Evolutionary conservation across 2,113 vertebrate species (phyloP).

Genomic region (Cricetomys ansorgei): DNA sequence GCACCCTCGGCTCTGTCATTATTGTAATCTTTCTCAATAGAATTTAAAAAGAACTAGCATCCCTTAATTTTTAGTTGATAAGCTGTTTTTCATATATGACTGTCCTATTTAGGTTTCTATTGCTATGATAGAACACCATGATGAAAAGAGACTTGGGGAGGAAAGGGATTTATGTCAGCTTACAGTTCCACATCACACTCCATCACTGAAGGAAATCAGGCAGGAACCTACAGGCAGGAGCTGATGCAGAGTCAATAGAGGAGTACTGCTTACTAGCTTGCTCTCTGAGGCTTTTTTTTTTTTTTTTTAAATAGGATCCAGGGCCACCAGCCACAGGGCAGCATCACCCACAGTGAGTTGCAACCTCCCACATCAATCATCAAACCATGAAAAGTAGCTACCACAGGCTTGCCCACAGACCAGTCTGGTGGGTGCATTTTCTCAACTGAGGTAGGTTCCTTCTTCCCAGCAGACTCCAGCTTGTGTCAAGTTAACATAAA

Average conservation of each 20-base stretch:
- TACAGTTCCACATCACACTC: background rate
- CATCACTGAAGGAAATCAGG: background rate
- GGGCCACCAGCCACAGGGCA: background rate
- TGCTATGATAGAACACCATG: background rate
- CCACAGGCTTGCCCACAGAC: background rate
- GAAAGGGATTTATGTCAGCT: background rate
- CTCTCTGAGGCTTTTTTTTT: background rate
- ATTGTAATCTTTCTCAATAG: constrained; percentile 44
- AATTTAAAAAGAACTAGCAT: background rate
- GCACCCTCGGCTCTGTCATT: background rate
- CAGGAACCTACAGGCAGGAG: background rate
- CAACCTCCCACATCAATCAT: background rate
- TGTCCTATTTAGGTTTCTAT: background rate
- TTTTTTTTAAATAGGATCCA: background rate
- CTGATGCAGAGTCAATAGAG: background rate
- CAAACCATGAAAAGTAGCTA: background rate
- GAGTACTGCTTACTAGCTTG: background rate
- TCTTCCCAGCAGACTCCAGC: background rate
- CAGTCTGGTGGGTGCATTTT: background rate
- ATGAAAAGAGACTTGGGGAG: background rate
- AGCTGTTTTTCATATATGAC: background rate
- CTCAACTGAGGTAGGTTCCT: background rate
- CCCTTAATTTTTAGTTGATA: background rate
- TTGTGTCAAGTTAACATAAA: background rate
- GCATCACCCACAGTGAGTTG: background rate